Base-by-base conservation (phyloP, 92 coral and sea anemone genomes). In the Zoanthus sociatus region DNA sequence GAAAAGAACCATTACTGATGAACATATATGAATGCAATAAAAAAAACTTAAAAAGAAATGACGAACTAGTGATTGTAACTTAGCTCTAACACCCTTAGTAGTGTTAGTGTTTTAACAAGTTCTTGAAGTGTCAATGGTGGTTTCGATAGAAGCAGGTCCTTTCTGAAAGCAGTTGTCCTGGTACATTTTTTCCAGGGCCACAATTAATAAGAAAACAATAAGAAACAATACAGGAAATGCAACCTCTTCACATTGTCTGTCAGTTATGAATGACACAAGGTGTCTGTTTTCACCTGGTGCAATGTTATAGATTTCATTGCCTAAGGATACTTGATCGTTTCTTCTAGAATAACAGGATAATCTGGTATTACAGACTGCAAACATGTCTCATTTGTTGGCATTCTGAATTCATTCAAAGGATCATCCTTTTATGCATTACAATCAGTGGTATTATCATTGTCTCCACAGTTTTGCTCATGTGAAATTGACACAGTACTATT, bases 281-380 rank as follows among this genome's bases (percentile, higher is more conserved):
- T 48, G 53, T 48, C 53, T 48, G 53, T 48, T 48, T 9, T 48
- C 53, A 48, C 53, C 53, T 48, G 53, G 53, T 48, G 53, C 53
- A 48, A 48, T 48, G 0, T 48, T 48, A 9, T 48, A 48, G 6
- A 12, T 56, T 56, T 56, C 64, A 56, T 56, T 89, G 18, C 92
- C 92, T 1, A 86, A 37, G 45, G 92, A 56, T 56, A 56, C 64
- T 68, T 78, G 72, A 89, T 88, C 58, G n/a, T 54, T 46, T 81
- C 60, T 12, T 81, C 88, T 31, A 73, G 44, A 71, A 20, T 76
- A n/a, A 87, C 93, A 90, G 93, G 93, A 75, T 79, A 87, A 70
- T 87, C 86, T 42, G 93, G 95, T 69, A 90, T 82, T 17, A 87
- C 79, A 9, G 91, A 78, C 48, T 90, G 53, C 53, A 48, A 48